Evolutionary conservation across 2,888 invertebrate species (phyloP), one percentile per base, ranked within the genome.

Genomic region (Agrochola lychnidis): DNA sequence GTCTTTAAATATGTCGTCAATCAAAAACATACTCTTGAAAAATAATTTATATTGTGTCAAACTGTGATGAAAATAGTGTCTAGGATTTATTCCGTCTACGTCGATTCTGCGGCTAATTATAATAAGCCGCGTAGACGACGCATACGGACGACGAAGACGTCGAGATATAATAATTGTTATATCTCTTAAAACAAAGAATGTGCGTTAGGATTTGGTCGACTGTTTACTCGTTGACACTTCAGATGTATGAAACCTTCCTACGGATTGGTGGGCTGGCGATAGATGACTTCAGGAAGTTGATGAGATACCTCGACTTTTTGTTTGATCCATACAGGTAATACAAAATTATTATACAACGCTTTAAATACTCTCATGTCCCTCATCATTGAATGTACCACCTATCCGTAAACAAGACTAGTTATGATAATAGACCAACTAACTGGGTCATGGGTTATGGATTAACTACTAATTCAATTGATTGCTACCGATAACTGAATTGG

Each of bases 361-460:
- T 16, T 14, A 19, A 51, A 53, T 71, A 25, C 42, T 4, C 14
- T 14, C 14, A 45, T 14, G 45, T 45, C 16, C 22, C 19, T 64
- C 22, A 30, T 66, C 40, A 66, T 42, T 22, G 48, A 42, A 30
- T 36, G n/a, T 53, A 16, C 9, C 16, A 48, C 14, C 30, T 42
- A 64, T 30, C 4, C 12, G 51, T 57, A 40, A 48, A 51, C 16
- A 75, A 51, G 0, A 48, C 14, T 40, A 70, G 48, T 51, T 64
- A 64, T 64, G 51, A 57, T 51, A 64, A 22, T 64, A 53, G 42
- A 64, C 10, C 42, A 59, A 16, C 14, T 12, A 73, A 73, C 63
- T 53, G 19, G 64, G 57, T 81, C 53, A 81, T 61, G 57, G 74
- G 57, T 22, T 42, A 5, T 14, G 14, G 10, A 64, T 57, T 64